Evolutionary conservation across 2,888 invertebrate species (phyloP).

Genomic region (Ceraclea dissimilis): DNA sequence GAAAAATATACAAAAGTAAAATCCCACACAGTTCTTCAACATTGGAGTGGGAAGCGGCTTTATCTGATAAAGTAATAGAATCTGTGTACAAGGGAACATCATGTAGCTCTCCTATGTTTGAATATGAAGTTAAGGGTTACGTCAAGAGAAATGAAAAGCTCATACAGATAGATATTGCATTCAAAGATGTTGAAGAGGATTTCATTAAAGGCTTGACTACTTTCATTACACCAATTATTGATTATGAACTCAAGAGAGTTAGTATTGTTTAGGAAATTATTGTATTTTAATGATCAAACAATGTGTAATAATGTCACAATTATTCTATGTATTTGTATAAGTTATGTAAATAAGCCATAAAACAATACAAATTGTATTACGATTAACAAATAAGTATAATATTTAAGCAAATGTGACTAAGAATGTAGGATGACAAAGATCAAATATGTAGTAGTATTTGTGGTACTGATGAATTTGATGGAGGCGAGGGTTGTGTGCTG

Average conservation of each 20-base stretch:
- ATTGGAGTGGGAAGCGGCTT: not conserved
- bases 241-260: slow-evolving; percentile 8
- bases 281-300: not conserved
- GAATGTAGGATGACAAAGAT: too few relatives aligned
- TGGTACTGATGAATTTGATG: too few relatives aligned
- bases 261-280: not conserved
- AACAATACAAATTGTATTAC: not conserved
- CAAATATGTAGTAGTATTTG: too few relatives aligned
- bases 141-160: slow-evolving; percentile 1
- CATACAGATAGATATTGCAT: slow-evolving; percentile 7
- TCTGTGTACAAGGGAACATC: slow-evolving; percentile 4
- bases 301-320: not conserved
- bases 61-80: slow-evolving; percentile 6
- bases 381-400: too few relatives aligned
- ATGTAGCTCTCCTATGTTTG: slow-evolving; percentile 6
- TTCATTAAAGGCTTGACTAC: not conserved
- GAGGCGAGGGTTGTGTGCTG: too few relatives aligned
- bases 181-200: not conserved
- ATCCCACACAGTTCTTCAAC: not conserved
- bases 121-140: not conserved
- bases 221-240: not conserved
- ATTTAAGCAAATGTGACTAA: too few relatives aligned
- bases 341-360: not conserved
- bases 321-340: not conserved
- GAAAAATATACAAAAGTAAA: not conserved